phyloP scores from a whole-genome alignment of 2,888 invertebrate species.

The Entomobrya multifasciata region DNA sequence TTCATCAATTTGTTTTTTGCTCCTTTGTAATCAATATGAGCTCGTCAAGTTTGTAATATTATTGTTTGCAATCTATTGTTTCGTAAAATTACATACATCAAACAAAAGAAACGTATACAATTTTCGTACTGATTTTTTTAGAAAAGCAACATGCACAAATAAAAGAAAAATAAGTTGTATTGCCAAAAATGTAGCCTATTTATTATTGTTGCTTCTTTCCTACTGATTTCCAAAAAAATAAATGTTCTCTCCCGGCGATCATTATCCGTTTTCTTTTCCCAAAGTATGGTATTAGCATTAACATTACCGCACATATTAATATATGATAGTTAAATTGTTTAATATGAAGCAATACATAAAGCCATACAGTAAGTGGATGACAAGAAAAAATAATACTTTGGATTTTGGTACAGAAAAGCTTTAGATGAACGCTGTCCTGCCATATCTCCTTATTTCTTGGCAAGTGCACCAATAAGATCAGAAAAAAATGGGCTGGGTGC shows the following conservation, averaged over 20 bases:
- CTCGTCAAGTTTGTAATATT: too few relatives aligned
- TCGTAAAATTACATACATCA: neutral
- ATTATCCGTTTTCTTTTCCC: neutral
- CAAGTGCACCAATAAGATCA: slow-evolving; percentile 38
- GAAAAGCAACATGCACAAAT: neutral
- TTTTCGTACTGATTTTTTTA: neutral
- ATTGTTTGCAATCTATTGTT: too few relatives aligned
- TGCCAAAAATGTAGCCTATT: neutral
- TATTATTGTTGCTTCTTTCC: neutral
- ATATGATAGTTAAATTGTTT: neutral
- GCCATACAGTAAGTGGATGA: neutral
- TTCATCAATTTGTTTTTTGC: too few relatives aligned
- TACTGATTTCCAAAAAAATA: slow-evolving; percentile 12
- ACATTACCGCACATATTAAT: too few relatives aligned
- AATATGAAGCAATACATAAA: neutral
- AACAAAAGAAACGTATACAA: neutral
- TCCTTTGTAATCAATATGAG: too few relatives aligned
- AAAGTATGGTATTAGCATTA: too few relatives aligned
- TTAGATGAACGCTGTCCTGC: neutral
- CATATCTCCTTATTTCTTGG: slow-evolving; percentile 42
- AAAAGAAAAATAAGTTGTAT: slow-evolving; percentile 34
- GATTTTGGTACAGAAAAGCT: slow-evolving; percentile 33
- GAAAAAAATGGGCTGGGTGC: slow-evolving; percentile 42
- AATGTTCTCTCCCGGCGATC: slow-evolving; percentile 2
- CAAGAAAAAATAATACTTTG: slow-evolving; percentile 14